A percentile compares a stretch with the other conserved stretches of the same genome.
Conservation (phyloP, 2,113 vertebrate genomes). For the Daphoenositta chrysoptera region DNA sequence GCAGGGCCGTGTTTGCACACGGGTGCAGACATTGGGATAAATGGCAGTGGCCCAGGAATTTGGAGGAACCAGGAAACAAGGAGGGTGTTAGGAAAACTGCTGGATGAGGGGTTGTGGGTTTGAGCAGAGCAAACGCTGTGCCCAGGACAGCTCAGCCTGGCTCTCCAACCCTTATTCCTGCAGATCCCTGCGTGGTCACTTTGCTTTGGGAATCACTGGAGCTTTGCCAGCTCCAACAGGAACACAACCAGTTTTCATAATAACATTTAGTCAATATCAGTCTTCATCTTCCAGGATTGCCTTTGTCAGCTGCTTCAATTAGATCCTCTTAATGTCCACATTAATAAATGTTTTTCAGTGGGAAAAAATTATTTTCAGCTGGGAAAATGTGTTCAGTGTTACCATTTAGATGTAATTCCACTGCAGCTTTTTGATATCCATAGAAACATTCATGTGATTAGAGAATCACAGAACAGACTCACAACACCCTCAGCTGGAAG, state of each 20-base stretch:
- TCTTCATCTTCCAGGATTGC: neutral
- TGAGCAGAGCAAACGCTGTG: neutral
- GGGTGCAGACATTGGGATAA: neutral
- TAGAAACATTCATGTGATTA: neutral
- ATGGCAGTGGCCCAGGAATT: neutral
- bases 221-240: neutral
- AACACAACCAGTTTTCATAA: neutral
- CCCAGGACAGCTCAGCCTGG: neutral
- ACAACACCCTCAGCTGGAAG: neutral
- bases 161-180: neutral
- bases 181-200: fast-evolving
- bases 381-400: neutral
- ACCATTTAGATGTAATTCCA: neutral
- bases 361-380: neutral
- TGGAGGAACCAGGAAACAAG: neutral
- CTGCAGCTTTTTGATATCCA: neutral
- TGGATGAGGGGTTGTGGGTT: neutral
- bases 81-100: neutral
- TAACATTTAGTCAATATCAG: neutral
- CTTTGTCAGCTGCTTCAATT: constrained; percentile 11
- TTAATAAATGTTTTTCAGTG: neutral
- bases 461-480: neutral
- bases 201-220: neutral
- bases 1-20: neutral
- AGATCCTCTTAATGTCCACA: neutral